Evolutionary conservation across 2,113 vertebrate genomes (phyloP).

Genomic region (Pica pica): DNA sequence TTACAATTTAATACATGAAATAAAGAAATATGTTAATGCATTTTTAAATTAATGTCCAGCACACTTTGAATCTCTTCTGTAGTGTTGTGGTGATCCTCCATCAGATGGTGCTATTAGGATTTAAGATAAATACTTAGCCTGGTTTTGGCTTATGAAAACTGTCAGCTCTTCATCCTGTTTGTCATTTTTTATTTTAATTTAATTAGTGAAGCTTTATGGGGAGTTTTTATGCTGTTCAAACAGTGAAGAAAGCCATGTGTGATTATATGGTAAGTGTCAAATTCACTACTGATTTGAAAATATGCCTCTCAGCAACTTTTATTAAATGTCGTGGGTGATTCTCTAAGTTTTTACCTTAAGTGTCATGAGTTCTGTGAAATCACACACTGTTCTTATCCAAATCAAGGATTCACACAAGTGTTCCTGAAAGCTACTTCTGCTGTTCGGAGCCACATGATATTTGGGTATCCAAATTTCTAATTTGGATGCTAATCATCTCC

Average conservation of each 20-base stretch:
- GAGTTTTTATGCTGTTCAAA: background rate
- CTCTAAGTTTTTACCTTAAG: background rate
- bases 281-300: background rate
- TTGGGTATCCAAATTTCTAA: background rate
- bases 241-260: background rate
- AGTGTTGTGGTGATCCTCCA: conserved; percentile 11
- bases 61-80: background rate
- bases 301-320: background rate
- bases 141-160: background rate
- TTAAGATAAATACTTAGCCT: background rate
- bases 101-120: conserved; percentile 55
- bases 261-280: background rate
- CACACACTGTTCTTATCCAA: background rate
- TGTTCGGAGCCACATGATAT: background rate
- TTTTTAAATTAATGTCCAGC: background rate
- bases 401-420: background rate
- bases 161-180: background rate
- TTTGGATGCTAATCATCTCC: background rate
- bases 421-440: background rate
- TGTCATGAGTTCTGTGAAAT: background rate
- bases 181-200: background rate
- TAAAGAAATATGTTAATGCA: background rate
- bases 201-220: background rate
- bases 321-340: background rate
- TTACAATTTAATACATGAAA: background rate